Evolutionary conservation across 1,140 invertebrate genomes (phyloP).

Genomic region (Reticulitermes speratus): DNA sequence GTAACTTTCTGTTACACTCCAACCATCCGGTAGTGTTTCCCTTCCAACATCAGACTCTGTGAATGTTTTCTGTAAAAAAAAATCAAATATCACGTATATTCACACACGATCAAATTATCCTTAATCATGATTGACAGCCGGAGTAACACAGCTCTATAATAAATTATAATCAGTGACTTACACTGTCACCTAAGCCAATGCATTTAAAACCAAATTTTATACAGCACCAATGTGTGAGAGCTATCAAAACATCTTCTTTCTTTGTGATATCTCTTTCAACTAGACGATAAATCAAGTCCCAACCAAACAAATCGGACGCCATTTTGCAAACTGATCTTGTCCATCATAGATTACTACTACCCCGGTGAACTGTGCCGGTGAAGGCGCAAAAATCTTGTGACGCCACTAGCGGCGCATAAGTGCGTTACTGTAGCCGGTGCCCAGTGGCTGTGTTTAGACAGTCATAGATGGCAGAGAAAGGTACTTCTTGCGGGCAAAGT

Average conservation of each 20-base stretch:
- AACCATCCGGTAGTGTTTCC: constrained; percentile 66
- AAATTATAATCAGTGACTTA: constrained; percentile 40
- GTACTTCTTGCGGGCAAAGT: no score
- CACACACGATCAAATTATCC: not conserved
- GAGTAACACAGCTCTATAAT: not conserved
- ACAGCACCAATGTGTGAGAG: constrained; percentile 69
- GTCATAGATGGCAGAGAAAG: no score
- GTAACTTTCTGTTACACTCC: constrained; percentile 62
- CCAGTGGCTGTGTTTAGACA: no score
- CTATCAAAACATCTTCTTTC: constrained; percentile 68
- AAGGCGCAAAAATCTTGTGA: no score
- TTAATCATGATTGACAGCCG: not conserved
- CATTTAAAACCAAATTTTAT: constrained; percentile 69
- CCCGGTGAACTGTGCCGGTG: no score
- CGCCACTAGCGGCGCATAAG: no score
- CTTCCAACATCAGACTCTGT: constrained; percentile 59
- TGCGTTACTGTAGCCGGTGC: no score
- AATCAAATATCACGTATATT: not conserved
- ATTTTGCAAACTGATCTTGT: not conserved
- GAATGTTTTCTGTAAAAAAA: constrained; percentile 57
- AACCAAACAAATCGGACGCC: constrained; percentile 50
- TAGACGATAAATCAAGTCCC: constrained; percentile 66
- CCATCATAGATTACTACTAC: no score
- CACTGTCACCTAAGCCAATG: constrained; percentile 69
- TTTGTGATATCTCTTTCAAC: constrained; percentile 59